A percentile compares a stretch with the other conserved stretches of the same genome.
Evolutionary conservation across 2,113 vertebrate genomes (phyloP).

Genomic region (Dinomys branickii): DNA sequence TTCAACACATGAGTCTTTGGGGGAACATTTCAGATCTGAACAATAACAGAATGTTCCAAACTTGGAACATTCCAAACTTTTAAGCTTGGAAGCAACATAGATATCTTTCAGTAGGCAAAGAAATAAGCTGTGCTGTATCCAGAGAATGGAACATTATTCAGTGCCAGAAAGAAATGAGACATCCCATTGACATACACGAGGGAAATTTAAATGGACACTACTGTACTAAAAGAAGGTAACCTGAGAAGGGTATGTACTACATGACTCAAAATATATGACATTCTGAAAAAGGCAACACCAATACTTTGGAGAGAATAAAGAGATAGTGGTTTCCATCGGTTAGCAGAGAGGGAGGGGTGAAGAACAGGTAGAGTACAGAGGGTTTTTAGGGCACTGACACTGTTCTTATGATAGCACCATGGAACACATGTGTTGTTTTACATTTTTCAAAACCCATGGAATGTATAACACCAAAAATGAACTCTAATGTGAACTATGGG

Average conservation of each 20-base stretch:
- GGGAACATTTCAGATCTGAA: not conserved
- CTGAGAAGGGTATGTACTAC: not conserved
- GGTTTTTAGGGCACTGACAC: constrained; percentile 18
- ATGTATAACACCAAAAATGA: not conserved
- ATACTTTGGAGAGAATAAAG: not conserved
- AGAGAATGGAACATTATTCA: constrained; percentile 46
- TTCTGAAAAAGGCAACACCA: constrained; percentile 49
- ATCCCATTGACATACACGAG: not conserved
- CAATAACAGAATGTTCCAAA: constrained; percentile 6
- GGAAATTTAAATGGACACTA: constrained; percentile 29
- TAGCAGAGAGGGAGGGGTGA: not conserved
- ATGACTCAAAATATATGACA: not conserved
- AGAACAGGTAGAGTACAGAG: not conserved
- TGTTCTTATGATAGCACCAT: not conserved
- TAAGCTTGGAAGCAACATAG: constrained; percentile 37
- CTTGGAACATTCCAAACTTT: constrained; percentile 10
- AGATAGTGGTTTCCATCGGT: not conserved
- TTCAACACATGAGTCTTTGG: not conserved
- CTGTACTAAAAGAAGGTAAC: constrained; percentile 36
- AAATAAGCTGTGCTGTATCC: not conserved
- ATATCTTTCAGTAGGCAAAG: constrained; percentile 22
- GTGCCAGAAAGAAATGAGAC: constrained; percentile 29
- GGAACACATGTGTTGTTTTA: not conserved
- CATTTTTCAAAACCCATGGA: constrained; percentile 19
- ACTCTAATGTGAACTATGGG: not conserved